Conservation (phyloP, 1,140 invertebrate species). For the Carcinoscorpius rotundicauda region DNA sequence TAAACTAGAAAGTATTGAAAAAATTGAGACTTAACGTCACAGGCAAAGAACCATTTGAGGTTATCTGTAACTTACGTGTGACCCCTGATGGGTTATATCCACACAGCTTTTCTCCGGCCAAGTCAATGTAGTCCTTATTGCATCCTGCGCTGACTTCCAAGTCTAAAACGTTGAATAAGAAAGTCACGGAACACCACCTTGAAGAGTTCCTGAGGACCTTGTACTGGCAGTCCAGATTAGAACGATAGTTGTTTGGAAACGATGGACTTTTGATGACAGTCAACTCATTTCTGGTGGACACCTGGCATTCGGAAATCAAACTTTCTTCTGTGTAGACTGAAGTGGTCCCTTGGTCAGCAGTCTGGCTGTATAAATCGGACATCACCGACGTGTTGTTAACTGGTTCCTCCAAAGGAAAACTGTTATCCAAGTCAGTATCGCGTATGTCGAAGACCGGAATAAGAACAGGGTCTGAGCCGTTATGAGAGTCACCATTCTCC, state of each 20-base stretch:
- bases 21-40: too few species aligned
- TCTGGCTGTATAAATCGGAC: too few species aligned
- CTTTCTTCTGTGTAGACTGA: too few species aligned
- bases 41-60: too few species aligned
- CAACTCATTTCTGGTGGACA: constrained; percentile 15
- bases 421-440: too few species aligned
- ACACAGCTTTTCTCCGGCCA: constrained; percentile 19
- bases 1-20: too few species aligned
- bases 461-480: too few species aligned
- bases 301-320: constrained; percentile 1
- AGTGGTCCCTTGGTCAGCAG: too few species aligned
- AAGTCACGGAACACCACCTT: constrained; percentile 19
- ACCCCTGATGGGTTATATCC: constrained; percentile 17
- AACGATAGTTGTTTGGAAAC: constrained; percentile 17
- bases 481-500: too few species aligned
- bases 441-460: too few species aligned
- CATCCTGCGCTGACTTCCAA: constrained; percentile 17
- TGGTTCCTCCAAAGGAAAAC: too few species aligned
- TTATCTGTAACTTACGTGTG: constrained; percentile 7
- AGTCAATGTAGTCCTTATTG: constrained; percentile 17
- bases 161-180: constrained; percentile 22
- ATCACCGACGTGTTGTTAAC: too few species aligned
- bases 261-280: constrained; percentile 19
- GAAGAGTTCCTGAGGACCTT: constrained; percentile 12
- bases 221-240: constrained; percentile 21